phyloP scores from a whole-genome alignment of 2,113 vertebrate genomes.

The Clupea harengus region DNA sequence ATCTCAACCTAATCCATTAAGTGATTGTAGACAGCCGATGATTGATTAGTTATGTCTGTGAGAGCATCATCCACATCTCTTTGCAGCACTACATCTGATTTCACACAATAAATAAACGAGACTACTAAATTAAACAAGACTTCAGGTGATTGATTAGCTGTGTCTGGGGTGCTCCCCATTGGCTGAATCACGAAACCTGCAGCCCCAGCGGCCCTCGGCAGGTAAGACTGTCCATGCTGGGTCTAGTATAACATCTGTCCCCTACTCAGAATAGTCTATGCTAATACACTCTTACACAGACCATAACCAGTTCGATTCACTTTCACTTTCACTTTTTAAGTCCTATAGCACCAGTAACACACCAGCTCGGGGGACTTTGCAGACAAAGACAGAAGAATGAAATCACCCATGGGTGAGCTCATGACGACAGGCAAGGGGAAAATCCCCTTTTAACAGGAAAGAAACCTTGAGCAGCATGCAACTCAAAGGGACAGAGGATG shows the following conservation, averaged over 20 bases:
- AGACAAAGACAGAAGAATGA: neutral
- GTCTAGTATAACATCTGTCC: neutral
- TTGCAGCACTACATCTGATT: neutral
- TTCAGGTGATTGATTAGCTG: neutral
- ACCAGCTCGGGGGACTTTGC: neutral
- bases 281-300: neutral
- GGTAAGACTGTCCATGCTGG: neutral
- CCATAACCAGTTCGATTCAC: neutral
- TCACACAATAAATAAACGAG: neutral
- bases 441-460: neutral
- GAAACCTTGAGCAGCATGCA: neutral
- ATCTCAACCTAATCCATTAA: neutral
- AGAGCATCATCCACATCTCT: neutral
- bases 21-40: neutral
- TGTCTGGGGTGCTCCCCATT: neutral
- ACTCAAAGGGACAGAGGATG: neutral
- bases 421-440: neutral
- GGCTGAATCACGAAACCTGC: neutral
- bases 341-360: neutral
- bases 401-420: neutral
- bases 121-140: neutral
- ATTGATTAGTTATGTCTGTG: neutral
- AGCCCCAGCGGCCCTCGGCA: neutral
- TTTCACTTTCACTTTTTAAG: neutral
- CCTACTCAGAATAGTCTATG: neutral